Evolutionary conservation across 2,797 vertebrate genomes (phyloP), one percentile per base, ranked within the genome.

Genomic region (Eospalax fontanierii): DNA sequence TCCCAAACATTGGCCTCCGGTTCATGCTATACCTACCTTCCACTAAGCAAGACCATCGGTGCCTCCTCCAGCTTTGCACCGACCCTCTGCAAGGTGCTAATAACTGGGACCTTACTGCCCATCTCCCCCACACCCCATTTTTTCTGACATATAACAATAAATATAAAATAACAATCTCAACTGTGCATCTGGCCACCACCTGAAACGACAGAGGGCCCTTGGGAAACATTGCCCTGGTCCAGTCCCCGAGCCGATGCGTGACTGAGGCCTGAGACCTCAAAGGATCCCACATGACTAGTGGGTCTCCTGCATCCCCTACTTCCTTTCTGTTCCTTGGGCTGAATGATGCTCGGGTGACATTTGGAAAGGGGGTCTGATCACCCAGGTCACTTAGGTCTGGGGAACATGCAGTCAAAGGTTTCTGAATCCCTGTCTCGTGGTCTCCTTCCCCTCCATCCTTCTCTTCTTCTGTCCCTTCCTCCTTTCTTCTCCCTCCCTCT

Each of bases 1-100:
- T 66, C 70, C 68, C n/a, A 63, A 8, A 18, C 12, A 0, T 4
- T 63, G 35, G 70, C 65, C 1, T 19, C 59, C 12, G 24, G 33
- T 1, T 4, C 28, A 9, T 1, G 43, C 38, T 14, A 43, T 10
- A 30, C 40, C 70, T 2, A 21, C 54, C 1, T 16, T 63, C 43
- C 1, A n/a, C 43, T 4, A 15, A 0, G 24, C 22, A 0, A 1
- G 24, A 9, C 15, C 2, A 38, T 24, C 2, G 6, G 1, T 1
- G 22, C 21, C 30, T 38, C 28, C 15, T 35, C 2, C 57, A 70
- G 35, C 54, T 68, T 83, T 0, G 6, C 8, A 0, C 0, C 0
- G 28, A 59, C 28, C 33, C 33, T 6, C 75, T 11, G 22, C 11
- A 19, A 40, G 35, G 4, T 16, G 7, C 30, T 10, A 21, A 16